Conservation (phyloP, 2,797 vertebrate genomes). For the Orientallactaga sibirica region DNA sequence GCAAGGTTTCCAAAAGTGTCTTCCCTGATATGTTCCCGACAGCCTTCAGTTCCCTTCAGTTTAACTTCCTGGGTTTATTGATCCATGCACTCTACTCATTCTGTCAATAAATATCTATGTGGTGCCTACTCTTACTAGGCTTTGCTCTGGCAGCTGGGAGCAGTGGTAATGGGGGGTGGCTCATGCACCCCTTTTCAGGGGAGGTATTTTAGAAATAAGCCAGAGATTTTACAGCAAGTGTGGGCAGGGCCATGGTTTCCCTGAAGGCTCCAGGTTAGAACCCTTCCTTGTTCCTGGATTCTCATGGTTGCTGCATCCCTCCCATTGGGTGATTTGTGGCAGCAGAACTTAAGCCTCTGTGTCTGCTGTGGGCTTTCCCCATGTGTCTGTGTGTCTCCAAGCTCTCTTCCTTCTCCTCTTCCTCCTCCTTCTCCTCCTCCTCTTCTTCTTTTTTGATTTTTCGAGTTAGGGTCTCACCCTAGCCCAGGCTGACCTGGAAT, state of each 20-base stretch:
- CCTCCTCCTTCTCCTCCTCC: too few relatives aligned
- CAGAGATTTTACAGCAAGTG: not conserved
- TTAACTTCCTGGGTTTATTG: not conserved
- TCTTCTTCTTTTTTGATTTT: too few relatives aligned
- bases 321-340: too few relatives aligned
- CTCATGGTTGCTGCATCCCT: not conserved
- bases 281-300: not conserved
- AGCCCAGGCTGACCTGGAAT: too few relatives aligned
- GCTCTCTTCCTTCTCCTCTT: not conserved
- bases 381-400: not conserved
- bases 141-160: not conserved
- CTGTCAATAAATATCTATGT: rapidly evolving
- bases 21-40: not conserved
- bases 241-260: not conserved
- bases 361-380: not conserved
- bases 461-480: too few relatives aligned
- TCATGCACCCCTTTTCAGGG: not conserved
- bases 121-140: not conserved
- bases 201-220: not conserved
- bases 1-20: not conserved
- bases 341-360: not conserved
- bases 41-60: too few relatives aligned
- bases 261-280: not conserved
- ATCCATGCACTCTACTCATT: rapidly evolving
- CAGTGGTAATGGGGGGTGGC: too few relatives aligned